Conservation (phyloP, 2,888 invertebrate species). For the Gari tellinella region DNA sequence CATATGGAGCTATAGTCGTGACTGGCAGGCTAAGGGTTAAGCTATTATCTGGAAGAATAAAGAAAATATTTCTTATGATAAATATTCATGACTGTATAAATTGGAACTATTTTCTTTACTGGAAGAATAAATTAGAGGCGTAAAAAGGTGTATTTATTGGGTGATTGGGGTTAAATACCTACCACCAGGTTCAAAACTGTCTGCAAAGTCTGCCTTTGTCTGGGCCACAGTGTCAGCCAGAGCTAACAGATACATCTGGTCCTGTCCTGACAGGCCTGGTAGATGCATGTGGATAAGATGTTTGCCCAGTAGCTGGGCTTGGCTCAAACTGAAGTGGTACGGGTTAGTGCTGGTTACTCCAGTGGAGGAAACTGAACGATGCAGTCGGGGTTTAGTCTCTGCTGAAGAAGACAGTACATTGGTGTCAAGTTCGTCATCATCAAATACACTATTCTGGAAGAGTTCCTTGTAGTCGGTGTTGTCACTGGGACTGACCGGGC, state of each 20-base stretch:
- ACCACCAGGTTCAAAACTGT: constrained; percentile 65
- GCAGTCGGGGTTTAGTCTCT: constrained; percentile 88
- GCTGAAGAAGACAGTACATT: constrained; percentile 70
- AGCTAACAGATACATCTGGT: constrained; percentile 99
- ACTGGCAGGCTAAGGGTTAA: too few species aligned
- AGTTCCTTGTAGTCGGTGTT: constrained; percentile 93
- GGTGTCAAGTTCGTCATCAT: constrained; percentile 72
- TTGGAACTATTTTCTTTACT: too few species aligned
- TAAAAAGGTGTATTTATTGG: too few species aligned
- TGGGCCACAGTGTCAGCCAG: constrained; percentile 96
- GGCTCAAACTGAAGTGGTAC: constrained; percentile 76
- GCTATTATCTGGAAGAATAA: too few species aligned
- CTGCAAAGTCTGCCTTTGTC: constrained; percentile 84
- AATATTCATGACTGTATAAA: too few species aligned
- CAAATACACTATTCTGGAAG: constrained; percentile 86
- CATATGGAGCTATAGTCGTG: too few species aligned
- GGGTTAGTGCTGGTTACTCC: constrained; percentile 58
- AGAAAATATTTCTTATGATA: too few species aligned
- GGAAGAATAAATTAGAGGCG: too few species aligned
- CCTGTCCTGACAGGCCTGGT: constrained; percentile 95
- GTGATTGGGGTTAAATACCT: background rate
- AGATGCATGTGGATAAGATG: constrained; percentile 92
- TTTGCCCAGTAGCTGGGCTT: constrained; percentile 75
- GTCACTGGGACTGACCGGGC: constrained; percentile 43
- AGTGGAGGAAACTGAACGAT: constrained; percentile 81